These are phyloP conservation scores for Gallinago media DNA, from an alignment of 2,113 vertebrate species.

Conservation along the genomic window DNA sequence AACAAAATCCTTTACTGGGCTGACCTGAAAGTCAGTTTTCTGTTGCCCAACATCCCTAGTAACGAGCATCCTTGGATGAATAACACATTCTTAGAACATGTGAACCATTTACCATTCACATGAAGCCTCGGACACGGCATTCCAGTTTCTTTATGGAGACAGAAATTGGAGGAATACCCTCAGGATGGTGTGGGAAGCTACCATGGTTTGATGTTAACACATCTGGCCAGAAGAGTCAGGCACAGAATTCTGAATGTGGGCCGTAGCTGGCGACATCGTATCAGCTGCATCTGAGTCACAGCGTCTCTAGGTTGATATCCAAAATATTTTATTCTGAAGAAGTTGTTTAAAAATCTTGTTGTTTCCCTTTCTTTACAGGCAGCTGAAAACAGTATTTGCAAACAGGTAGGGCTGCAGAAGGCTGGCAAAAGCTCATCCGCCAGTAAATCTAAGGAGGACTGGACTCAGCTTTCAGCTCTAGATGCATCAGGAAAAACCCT, in stretches of 20 bases:
- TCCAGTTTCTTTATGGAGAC: not conserved
- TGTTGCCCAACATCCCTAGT: not conserved
- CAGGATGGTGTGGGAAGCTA: not conserved
- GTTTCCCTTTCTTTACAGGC: not conserved
- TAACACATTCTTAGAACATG: not conserved
- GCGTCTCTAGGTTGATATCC: not conserved
- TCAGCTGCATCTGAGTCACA: not conserved
- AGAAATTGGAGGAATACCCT: not conserved
- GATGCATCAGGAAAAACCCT: not conserved
- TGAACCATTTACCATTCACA: not conserved
- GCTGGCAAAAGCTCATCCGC: not conserved
- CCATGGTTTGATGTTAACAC: not conserved
- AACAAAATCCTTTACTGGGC: conserved; percentile 11
- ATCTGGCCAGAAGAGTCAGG: not conserved
- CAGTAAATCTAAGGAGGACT: not conserved
- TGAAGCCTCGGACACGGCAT: not conserved
- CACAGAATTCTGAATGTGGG: not conserved
- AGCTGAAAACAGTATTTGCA: not conserved
- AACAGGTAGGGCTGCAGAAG: not conserved
- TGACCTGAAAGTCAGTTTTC: not conserved
- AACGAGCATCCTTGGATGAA: not conserved
- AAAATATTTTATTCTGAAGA: not conserved
- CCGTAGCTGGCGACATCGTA: not conserved
- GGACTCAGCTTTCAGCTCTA: not conserved
- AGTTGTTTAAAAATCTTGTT: not conserved